phyloP scores from a whole-genome alignment of 1,140 invertebrate species.

The Bactericera cockerelli region DNA sequence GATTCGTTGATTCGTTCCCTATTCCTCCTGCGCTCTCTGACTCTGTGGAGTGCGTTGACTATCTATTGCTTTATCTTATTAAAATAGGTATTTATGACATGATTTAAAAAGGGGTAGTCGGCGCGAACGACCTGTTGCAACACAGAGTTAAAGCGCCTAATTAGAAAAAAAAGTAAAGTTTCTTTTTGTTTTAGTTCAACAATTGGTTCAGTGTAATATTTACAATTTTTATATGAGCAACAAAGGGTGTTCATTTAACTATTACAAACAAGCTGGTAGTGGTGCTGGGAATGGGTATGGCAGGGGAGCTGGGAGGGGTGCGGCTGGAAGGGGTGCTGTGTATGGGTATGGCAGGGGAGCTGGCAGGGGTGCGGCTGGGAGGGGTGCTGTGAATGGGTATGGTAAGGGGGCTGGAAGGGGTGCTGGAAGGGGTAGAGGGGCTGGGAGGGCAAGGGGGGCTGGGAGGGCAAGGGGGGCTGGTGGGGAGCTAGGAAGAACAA shows the following conservation, averaged over 20 bases:
- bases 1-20: no score
- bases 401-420: background rate
- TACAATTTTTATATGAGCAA: no score
- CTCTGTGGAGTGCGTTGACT: no score
- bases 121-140: no score
- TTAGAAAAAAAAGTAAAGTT: no score
- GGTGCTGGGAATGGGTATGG: background rate
- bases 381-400: background rate
- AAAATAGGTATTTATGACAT: no score
- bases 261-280: background rate
- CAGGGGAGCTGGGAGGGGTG: background rate
- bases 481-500: background rate
- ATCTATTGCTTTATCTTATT: no score
- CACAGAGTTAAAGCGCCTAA: no score
- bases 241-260: background rate
- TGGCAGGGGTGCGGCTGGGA: background rate
- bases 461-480: background rate
- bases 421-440: background rate
- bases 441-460: background rate
- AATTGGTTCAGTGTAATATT: no score
- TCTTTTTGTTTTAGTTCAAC: no score
- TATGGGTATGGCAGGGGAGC: background rate
- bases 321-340: background rate
- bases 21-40: no score
- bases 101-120: no score